Conservation (phyloP, 2,888 invertebrate species). For the Callimorpha dominula region DNA sequence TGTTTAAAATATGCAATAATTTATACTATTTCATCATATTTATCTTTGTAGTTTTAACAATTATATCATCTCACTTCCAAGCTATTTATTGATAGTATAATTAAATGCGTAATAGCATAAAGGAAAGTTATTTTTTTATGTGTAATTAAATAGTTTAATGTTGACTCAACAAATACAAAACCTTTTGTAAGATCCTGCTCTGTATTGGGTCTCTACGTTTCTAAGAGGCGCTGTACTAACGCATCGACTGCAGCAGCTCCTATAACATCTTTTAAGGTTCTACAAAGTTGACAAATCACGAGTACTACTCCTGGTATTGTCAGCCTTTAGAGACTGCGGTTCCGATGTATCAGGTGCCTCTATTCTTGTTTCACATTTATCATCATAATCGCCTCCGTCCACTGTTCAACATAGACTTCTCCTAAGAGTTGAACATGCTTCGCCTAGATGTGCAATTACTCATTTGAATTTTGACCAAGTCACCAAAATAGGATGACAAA, state of each 20-base stretch:
- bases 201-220: too few species aligned
- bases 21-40: not conserved
- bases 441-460: not conserved
- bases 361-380: not conserved
- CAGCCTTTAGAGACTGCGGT: too few species aligned
- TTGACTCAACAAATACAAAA: too few species aligned
- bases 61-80: not conserved
- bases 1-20: not conserved
- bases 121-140: too few species aligned
- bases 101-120: too few species aligned
- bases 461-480: not conserved
- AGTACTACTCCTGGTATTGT: too few species aligned
- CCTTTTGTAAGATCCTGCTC: too few species aligned
- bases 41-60: not conserved
- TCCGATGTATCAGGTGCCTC: not conserved
- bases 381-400: not conserved
- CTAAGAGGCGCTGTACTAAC: too few species aligned
- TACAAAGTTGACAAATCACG: too few species aligned
- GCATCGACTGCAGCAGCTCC: too few species aligned
- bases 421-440: not conserved
- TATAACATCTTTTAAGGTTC: too few species aligned
- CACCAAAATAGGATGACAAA: not conserved
- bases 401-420: not conserved
- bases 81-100: not conserved
- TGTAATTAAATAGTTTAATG: too few species aligned